Evolutionary conservation across 2,113 vertebrate genomes (phyloP), one percentile per base, ranked within the genome.

Genomic region (Sinocyclocheilus anshuiensis): DNA sequence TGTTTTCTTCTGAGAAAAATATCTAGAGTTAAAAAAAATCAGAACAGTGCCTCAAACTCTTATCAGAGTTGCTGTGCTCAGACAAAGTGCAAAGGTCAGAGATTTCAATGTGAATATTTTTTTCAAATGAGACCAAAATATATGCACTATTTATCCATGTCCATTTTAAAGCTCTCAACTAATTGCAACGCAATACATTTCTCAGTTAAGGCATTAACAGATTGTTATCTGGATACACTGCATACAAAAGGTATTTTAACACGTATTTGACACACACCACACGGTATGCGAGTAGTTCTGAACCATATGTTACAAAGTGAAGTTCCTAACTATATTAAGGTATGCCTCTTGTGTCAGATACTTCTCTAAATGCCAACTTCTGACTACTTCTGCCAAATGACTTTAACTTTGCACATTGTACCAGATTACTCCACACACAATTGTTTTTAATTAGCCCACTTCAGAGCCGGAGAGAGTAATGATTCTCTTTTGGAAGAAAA

Each of bases 331-430:
- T 48, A 48, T 48, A 48, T 48, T 36, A 71, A 22, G 20, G 20
- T 72, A 36, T 42, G 20, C 36, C 16, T 71, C 26, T 61, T 20
- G 26, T 69, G 12, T 67, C 15, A 72, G 9, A 72, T 39, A 72
- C 9, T 42, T 15, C 39, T 72, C 33, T 4, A 42, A 69, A 69
- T 69, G 26, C 15, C 22, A 74, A 15, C 36, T 39, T 48, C 72
- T 77, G 39, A 24, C 6, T 42, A 24, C 22, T 75, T 29, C 48
- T 78, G 26, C n/a, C 50, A 78, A 78, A 78, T 65, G 45, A 71
- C 75, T 78, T 86, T 81, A 65, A 26, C 59, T 39, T 77, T 16
- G 29, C 59, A 80, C 85, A 16, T 80, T 53, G 85, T 85, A 84
- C 85, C 57, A 36, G 74, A 61, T 59, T 45, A 77, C 33, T 67